Conservation (phyloP, 2,113 vertebrate species). For the Sitta europaea region DNA sequence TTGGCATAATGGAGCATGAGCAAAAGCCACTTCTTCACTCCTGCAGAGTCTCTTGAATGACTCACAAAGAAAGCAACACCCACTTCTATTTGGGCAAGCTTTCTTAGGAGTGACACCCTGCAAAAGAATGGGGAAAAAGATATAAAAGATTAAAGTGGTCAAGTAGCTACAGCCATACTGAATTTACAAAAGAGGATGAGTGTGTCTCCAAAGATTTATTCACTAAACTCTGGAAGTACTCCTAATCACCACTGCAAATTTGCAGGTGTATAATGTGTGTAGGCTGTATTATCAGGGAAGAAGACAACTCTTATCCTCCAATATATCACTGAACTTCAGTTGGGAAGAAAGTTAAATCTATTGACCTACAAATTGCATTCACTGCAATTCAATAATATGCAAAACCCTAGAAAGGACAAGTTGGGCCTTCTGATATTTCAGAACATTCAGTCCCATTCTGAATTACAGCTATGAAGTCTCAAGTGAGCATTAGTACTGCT, state of each 20-base stretch:
- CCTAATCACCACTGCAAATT: not conserved
- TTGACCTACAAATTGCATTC: not conserved
- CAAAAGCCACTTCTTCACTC: not conserved
- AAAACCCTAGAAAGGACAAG: not conserved
- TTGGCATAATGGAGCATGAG: not conserved
- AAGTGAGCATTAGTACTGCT: not conserved
- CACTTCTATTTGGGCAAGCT: not conserved
- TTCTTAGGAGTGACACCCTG: not conserved
- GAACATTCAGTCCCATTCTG: not conserved
- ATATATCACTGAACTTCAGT: not conserved
- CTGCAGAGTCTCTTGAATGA: not conserved
- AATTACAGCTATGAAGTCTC: not conserved
- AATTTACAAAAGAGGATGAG: not conserved
- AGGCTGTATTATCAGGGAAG: not conserved
- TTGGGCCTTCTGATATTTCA: not conserved
- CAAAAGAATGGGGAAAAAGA: not conserved
- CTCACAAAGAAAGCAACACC: not conserved
- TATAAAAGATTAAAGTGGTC: not conserved
- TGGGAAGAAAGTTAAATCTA: not conserved
- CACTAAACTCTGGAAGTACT: not conserved
- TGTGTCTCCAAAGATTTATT: not conserved
- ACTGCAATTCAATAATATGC: not conserved
- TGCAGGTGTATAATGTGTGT: not conserved
- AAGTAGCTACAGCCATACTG: not conserved
- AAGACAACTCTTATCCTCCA: not conserved